Percentiles rank a stretch among this genome's conserved stretches.
phyloP scores from a whole-genome alignment of 2,888 invertebrate species.

The Romanomermis culicivorax region DNA sequence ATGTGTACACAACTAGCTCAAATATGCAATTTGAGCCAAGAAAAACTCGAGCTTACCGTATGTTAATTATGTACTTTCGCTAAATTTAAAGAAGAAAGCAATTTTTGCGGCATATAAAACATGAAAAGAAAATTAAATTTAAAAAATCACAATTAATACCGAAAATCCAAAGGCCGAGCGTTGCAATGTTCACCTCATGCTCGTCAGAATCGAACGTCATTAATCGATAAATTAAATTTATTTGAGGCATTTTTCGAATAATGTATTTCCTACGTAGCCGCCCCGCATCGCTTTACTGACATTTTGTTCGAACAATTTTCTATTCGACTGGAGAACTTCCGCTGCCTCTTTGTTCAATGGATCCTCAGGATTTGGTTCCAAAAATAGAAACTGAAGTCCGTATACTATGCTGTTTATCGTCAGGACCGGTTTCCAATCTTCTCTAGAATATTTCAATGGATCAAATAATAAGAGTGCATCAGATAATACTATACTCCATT shows the following conservation, averaged over 20 bases:
- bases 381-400: constrained; percentile 83
- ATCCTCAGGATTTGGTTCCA: constrained; percentile 97
- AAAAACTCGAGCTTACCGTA: no score
- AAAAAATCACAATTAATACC: no score
- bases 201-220: neutral
- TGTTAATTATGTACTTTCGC: no score
- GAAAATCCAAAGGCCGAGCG: no score
- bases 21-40: no score
- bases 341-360: constrained; percentile 95
- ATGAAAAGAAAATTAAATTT: no score
- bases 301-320: constrained; percentile 79
- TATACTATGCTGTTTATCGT: constrained; percentile 93
- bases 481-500: no score
- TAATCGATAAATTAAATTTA: neutral
- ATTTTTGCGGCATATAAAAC: no score
- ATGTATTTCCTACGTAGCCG: constrained; percentile 73
- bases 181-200: no score
- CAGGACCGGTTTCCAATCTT: constrained; percentile 96
- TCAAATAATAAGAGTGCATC: neutral
- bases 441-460: constrained; percentile 43
- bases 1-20: no score
- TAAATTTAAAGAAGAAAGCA: no score
- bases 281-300: constrained; percentile 88
- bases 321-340: constrained; percentile 78
- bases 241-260: constrained; percentile 71